Conservation (phyloP, 2,113 vertebrate genomes). For the Notechis scutatus region DNA sequence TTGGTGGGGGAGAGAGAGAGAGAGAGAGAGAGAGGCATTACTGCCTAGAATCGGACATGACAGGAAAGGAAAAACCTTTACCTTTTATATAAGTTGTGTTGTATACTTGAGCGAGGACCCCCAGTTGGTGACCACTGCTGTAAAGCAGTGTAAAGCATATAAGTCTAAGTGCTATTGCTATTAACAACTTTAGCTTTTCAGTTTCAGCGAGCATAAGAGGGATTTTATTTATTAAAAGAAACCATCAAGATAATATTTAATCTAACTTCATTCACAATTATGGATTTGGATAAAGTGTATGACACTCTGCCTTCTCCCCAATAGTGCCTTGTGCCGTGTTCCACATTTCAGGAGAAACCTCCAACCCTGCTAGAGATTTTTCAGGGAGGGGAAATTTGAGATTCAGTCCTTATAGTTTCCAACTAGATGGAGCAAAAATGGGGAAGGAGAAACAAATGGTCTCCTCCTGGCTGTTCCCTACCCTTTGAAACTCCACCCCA, state of each 20-base stretch:
- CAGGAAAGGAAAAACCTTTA: too few relatives aligned
- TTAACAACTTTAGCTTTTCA: conserved; percentile 21
- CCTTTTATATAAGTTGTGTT: too few relatives aligned
- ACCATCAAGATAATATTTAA: conserved; percentile 5
- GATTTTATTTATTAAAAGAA: neutral
- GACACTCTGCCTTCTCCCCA: neutral
- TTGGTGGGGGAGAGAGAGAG: too few relatives aligned
- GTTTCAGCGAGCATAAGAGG: neutral
- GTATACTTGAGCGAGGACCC: too few relatives aligned
- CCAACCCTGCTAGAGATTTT: neutral
- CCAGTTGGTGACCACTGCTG: too few relatives aligned
- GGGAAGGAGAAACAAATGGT: neutral
- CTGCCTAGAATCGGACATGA: too few relatives aligned
- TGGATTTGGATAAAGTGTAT: neutral
- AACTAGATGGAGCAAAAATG: neutral
- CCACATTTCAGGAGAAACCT: neutral
- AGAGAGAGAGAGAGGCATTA: too few relatives aligned
- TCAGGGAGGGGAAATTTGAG: neutral
- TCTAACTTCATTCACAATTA: neutral
- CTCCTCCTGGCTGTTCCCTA: neutral
- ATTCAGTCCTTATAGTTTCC: neutral
- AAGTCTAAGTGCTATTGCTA: too few relatives aligned
- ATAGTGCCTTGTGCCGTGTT: neutral
- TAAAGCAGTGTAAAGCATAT: too few relatives aligned
- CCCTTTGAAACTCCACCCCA: neutral